Base-by-base conservation (phyloP, 2,797 vertebrate genomes). In the Pantherophis alleghaniensis region DNA sequence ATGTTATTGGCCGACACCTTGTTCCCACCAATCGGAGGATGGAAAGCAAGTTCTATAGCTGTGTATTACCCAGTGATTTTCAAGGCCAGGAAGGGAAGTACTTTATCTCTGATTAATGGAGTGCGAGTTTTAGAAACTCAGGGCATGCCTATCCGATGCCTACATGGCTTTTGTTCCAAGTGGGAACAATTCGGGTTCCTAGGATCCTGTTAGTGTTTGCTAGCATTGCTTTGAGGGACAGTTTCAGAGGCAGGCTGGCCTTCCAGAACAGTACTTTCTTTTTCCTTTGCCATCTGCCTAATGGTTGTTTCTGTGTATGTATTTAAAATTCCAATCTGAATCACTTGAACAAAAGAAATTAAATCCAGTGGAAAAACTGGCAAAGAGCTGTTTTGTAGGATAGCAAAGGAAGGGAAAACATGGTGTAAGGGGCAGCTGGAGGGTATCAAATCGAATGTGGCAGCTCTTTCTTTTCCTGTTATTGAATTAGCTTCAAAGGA, bases 391-490 rank as follows among this genome's bases (percentile, higher is more conserved):
- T 97, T 97, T 96, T 96, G 95, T 95, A 96, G 96, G 93, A 95
- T 96, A 91, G 91, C 95, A 96, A 97, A 92, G 95, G 96, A 94
- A n/a, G 91, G 59, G 95, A 96, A 97, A 97, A 97, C 95, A 93
- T 94, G 95, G 95, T 96, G 96, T 96, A 97, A 97, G 96, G 96
- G 96, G 96, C 96, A 96, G 96, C 96, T 96, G 96, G 96, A 97
- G 96, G 96, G 97, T 97, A 96, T 97, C 96, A 97, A 97, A 97
- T 97, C 96, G 91, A 95, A 97, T 97, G 96, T 97, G 96, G 96
- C 96, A 97, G 96, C 92, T 96, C 95, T 97, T 97, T 97, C 96
- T 97, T 97, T 95, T 95, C 94, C 96, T 96, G 95, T 95, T 96
- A 96, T 96, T 95, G 96, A 96, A 96, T 96, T 96, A 93, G 94